Evolutionary conservation across 2,797 vertebrate genomes (phyloP).

Genomic region (Miichthys miiuy): DNA sequence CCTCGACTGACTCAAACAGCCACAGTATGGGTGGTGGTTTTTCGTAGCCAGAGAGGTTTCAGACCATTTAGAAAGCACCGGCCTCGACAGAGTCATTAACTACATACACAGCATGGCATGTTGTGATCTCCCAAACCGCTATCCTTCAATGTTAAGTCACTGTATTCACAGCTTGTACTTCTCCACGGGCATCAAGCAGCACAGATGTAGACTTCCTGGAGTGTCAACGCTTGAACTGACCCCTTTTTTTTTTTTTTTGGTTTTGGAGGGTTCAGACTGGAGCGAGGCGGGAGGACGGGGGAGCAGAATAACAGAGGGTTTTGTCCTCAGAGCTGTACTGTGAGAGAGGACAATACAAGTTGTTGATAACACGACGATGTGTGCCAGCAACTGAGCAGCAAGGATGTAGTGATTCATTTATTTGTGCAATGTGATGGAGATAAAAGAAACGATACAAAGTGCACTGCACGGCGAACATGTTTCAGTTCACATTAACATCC

Average conservation of each 20-base stretch:
- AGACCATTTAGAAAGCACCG: constrained; percentile 80
- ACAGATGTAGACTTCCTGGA: constrained; percentile 82
- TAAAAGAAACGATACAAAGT: neutral
- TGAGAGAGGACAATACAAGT: neutral
- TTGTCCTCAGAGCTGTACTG: constrained; percentile 15
- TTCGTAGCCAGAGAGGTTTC: constrained; percentile 63
- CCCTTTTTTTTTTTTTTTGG: constrained; percentile 15
- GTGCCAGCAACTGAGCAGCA: constrained; percentile 7
- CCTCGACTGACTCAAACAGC: constrained; percentile 30
- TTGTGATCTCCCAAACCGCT: constrained; percentile 79
- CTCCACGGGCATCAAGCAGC: constrained; percentile 82
- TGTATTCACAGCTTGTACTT: constrained; percentile 88
- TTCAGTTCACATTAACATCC: too few relatives aligned
- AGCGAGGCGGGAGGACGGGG: constrained; percentile 19
- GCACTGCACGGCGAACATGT: neutral
- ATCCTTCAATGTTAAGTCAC: constrained; percentile 84
- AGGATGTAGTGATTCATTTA: neutral
- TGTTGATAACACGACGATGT: constrained; percentile 3
- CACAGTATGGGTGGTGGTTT: constrained; percentile 51
- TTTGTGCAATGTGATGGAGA: too few relatives aligned
- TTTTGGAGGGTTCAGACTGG: constrained; percentile 44
- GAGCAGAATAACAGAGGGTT: constrained; percentile 27
- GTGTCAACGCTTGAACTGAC: constrained; percentile 66
- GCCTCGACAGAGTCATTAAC: constrained; percentile 77
- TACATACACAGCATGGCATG: constrained; percentile 76